Percentiles rank a stretch among this genome's conserved stretches.
Conservation (phyloP, 2,797 vertebrate species). For the Brachyrhaphis roseni region DNA sequence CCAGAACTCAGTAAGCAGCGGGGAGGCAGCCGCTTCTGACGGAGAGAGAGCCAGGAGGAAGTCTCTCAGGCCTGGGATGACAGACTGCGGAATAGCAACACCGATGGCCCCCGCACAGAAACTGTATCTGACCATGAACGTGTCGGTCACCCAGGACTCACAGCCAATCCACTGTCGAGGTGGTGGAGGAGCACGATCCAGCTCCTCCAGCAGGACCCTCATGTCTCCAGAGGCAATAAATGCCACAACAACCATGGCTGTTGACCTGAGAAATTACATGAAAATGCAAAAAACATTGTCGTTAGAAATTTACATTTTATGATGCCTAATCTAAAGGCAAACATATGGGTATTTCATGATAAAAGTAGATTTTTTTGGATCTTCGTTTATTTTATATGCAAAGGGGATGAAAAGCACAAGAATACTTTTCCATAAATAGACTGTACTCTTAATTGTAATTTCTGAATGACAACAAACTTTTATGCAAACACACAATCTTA, state of each 20-base stretch:
- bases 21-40: slow-evolving; percentile 44
- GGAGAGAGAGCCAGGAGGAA: slow-evolving; percentile 65
- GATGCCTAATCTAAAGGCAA: neutral
- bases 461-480: neutral
- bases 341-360: neutral
- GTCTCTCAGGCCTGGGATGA: slow-evolving; percentile 72
- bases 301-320: neutral
- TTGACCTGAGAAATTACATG: slow-evolving; percentile 54
- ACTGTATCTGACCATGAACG: slow-evolving; percentile 49
- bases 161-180: slow-evolving; percentile 75
- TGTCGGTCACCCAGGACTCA: slow-evolving; percentile 72
- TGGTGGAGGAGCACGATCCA: slow-evolving; percentile 50
- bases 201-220: slow-evolving; percentile 62
- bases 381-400: neutral
- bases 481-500: neutral
- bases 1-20: slow-evolving; percentile 73
- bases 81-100: slow-evolving; percentile 66
- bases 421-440: neutral
- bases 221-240: slow-evolving; percentile 67
- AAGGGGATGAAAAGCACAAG: neutral
- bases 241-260: slow-evolving; percentile 70
- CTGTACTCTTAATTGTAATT: neutral
- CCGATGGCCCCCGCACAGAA: slow-evolving; percentile 69
- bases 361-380: neutral
- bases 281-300: neutral